Percentiles rank a stretch among this genome's conserved stretches.
Conservation (phyloP, 2,797 vertebrate species). For the Momotus momota region DNA sequence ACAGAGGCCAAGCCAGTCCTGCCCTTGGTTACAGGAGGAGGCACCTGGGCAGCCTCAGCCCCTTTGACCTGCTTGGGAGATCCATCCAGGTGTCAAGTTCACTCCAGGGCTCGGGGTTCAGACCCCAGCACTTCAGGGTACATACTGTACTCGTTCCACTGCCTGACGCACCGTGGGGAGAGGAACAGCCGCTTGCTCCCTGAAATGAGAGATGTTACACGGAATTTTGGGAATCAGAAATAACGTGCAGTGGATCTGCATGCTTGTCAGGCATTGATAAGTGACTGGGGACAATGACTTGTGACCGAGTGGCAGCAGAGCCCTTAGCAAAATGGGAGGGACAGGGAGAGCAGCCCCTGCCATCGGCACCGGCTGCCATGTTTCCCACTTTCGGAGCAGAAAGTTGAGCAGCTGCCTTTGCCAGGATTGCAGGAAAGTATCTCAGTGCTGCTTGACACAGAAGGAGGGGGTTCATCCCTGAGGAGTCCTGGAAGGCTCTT, state of each 20-base stretch:
- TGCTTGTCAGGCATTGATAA: background rate
- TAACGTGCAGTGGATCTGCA: fast-evolving
- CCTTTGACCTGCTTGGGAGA: too few species aligned
- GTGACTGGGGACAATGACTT: fast-evolving
- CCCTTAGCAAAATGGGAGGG: background rate
- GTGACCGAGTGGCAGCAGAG: fast-evolving
- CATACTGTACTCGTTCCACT: too few species aligned
- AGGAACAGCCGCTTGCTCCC: background rate
- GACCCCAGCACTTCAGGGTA: too few species aligned
- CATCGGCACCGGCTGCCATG: background rate
- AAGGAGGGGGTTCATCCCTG: background rate
- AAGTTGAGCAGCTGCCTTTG: background rate
- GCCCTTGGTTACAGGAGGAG: too few species aligned
- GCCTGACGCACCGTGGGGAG: fast-evolving
- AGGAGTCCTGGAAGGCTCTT: slow-evolving; percentile 8
- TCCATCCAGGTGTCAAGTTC: too few species aligned
- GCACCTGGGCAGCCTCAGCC: too few species aligned
- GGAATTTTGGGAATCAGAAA: background rate
- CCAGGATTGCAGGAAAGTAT: background rate
- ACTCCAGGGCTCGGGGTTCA: too few species aligned
- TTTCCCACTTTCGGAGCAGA: background rate
- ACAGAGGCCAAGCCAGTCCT: too few species aligned
- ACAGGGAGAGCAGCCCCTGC: background rate
- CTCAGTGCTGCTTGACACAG: background rate
- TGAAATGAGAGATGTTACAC: background rate